Conservation (phyloP, 2,888 invertebrate genomes). For the Gnatocerus cornutus region DNA sequence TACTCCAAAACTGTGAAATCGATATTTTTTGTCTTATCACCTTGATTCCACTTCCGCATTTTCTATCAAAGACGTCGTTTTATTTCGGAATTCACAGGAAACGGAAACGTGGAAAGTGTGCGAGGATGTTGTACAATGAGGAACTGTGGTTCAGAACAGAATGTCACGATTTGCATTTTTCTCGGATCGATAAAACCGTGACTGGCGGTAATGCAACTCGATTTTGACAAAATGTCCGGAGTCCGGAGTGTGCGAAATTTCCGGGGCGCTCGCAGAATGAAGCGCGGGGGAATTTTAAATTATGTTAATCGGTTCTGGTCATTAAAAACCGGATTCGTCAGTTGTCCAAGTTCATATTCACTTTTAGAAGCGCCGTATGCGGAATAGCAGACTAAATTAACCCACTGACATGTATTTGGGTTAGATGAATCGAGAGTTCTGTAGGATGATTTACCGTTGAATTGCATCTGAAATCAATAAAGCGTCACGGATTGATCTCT, state of each 20-base stretch:
- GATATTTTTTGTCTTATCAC: slow-evolving; percentile 12
- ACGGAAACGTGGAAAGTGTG: slow-evolving; percentile 27
- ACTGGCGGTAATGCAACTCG: slow-evolving; percentile 1
- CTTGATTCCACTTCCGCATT: slow-evolving; percentile 24
- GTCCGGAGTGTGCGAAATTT: neutral
- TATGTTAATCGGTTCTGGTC: slow-evolving; percentile 21
- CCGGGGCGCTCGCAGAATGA: neutral
- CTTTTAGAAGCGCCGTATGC: slow-evolving; percentile 22
- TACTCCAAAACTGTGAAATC: slow-evolving; percentile 28
- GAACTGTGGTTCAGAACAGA: slow-evolving; percentile 19
- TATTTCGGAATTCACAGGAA: slow-evolving; percentile 29
- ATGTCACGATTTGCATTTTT: slow-evolving; percentile 17
- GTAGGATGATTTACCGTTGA: slow-evolving; percentile 23
- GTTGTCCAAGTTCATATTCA: slow-evolving; percentile 25
- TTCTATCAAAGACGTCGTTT: slow-evolving; percentile 13
- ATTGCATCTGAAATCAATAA: neutral
- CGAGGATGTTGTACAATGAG: slow-evolving; percentile 25
- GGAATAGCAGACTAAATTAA: slow-evolving; percentile 14
- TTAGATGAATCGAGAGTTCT: slow-evolving; percentile 12
- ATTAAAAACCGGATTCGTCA: slow-evolving; percentile 28
- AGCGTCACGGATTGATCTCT: neutral
- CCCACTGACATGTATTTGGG: slow-evolving; percentile 32
- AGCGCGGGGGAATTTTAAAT: slow-evolving; percentile 18
- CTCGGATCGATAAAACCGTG: slow-evolving; percentile 8
- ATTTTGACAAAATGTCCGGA: slow-evolving; percentile 7